Evolutionary conservation across 35 echinoderm and acorn worm species (phyloP).

Genomic region (Eucidaris tribuloides): DNA sequence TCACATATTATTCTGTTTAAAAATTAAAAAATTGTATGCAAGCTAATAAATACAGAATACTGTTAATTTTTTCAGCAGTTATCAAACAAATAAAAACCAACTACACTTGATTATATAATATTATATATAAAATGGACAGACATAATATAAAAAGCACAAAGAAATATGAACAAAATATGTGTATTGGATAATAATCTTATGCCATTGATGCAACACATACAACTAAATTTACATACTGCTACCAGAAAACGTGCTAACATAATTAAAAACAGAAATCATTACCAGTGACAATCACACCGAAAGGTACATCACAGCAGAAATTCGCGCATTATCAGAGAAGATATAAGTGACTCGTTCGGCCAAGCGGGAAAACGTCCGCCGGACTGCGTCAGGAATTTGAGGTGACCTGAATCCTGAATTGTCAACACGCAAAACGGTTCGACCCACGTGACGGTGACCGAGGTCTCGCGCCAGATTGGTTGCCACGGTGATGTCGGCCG

Average conservation of each 20-base stretch:
- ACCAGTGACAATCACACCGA: background rate
- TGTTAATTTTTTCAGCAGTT: too few relatives aligned
- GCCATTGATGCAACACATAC: background rate
- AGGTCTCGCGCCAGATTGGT: background rate
- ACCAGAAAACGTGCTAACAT: background rate
- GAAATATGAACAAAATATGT: too few relatives aligned
- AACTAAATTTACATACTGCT: background rate
- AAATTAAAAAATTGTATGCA: too few relatives aligned
- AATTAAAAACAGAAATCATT: background rate
- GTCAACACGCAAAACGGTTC: conserved; percentile 46
- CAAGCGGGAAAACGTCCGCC: conserved; percentile 52
- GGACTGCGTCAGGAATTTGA: background rate
- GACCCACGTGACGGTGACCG: conserved; percentile 15
- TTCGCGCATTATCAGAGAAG: conserved; percentile 41
- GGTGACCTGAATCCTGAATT: conserved; percentile 43
- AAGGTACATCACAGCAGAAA: conserved; percentile 26
- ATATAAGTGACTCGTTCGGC: conserved; percentile 56
- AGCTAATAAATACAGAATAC: too few relatives aligned
- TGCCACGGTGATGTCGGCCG: background rate
- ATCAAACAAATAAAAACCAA: too few relatives aligned
- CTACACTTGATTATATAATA: too few relatives aligned
- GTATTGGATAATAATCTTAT: too few relatives aligned
- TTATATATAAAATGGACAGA: too few relatives aligned
- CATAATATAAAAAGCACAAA: too few relatives aligned
- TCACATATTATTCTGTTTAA: too few relatives aligned